These are phyloP conservation scores for Drosophila quasianomalipes DNA, from an alignment of 2,888 invertebrate genomes.

Conservation along the genomic window DNA sequence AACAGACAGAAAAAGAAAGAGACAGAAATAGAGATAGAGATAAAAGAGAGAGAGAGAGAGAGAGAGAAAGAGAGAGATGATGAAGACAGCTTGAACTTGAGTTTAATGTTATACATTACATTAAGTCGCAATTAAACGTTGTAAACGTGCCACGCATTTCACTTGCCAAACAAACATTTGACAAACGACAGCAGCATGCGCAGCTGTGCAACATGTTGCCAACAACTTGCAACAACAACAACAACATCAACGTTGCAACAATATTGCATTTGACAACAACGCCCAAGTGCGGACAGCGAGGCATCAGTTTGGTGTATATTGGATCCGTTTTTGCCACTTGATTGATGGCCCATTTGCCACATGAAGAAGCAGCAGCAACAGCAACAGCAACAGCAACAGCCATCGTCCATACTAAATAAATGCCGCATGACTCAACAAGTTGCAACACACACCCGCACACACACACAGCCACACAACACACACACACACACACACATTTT, in stretches of 20 bases:
- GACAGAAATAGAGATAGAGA: not conserved
- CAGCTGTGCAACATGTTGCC: constrained; percentile 58
- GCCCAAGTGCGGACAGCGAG: constrained; percentile 23
- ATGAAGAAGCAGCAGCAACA: constrained; percentile 7
- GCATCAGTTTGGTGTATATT: constrained; percentile 26
- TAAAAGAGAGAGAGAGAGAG: no score
- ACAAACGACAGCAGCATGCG: constrained; percentile 41
- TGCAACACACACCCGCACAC: constrained; percentile 55
- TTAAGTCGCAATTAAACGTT: constrained; percentile 61
- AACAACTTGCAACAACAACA: not conserved
- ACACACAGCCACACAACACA: constrained; percentile 12
- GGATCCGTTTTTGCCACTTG: constrained; percentile 55
- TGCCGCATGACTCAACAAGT: constrained; percentile 76
- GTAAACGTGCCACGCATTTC: constrained; percentile 60
- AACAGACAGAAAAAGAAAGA: not conserved
- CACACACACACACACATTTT: constrained; percentile 23
- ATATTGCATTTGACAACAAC: constrained; percentile 21
- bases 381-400: constrained; percentile 9
- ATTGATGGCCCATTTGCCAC: constrained; percentile 66
- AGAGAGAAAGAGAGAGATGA: not conserved
- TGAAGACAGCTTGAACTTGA: constrained; percentile 12
- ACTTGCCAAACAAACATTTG: constrained; percentile 56
- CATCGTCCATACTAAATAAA: constrained; percentile 67
- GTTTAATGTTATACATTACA: constrained; percentile 69
- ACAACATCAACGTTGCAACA: constrained; percentile 2